Percentiles rank a stretch among this genome's conserved stretches.
Conservation (phyloP, 2,888 invertebrate species). For the Conomelus anceps region DNA sequence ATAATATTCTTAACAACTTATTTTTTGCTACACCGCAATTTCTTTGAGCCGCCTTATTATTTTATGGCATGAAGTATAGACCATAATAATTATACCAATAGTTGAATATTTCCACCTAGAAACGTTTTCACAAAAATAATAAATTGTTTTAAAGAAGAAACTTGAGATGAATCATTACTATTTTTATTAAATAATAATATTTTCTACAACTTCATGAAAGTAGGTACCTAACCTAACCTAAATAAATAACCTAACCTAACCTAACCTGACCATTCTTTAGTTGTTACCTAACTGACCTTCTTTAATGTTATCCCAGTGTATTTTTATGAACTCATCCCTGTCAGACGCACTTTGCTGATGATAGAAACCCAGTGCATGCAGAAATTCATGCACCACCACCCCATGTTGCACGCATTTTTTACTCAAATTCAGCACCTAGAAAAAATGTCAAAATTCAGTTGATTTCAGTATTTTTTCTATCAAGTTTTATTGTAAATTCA, state of each 20-base stretch:
- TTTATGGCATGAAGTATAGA: no score
- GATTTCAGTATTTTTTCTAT: no score
- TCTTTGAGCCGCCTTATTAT: no score
- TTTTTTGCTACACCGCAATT: no score
- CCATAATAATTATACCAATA: no score
- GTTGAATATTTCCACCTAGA: no score
- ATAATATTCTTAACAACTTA: no score
- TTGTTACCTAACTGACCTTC: slow-evolving; percentile 36
- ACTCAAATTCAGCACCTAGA: slow-evolving; percentile 10
- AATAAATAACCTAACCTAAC: not conserved
- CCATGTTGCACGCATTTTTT: slow-evolving; percentile 44
- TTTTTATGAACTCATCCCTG: slow-evolving; percentile 45
- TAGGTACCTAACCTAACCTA: not conserved
- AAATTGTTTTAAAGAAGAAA: no score
- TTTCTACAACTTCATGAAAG: not conserved
- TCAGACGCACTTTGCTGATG: slow-evolving; percentile 48
- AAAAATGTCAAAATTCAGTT: not conserved
- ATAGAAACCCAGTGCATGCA: slow-evolving; percentile 48
- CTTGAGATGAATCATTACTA: no score
- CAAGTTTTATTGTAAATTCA: no score
- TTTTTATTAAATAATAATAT: not conserved
- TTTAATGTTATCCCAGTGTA: slow-evolving; percentile 45
- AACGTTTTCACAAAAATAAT: no score
- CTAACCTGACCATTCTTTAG: no score
- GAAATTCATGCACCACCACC: slow-evolving; percentile 50